These are phyloP conservation scores for Tragelaphus strepsiceros DNA, from an alignment of 2,113 vertebrate genomes.

Conservation along the genomic window DNA sequence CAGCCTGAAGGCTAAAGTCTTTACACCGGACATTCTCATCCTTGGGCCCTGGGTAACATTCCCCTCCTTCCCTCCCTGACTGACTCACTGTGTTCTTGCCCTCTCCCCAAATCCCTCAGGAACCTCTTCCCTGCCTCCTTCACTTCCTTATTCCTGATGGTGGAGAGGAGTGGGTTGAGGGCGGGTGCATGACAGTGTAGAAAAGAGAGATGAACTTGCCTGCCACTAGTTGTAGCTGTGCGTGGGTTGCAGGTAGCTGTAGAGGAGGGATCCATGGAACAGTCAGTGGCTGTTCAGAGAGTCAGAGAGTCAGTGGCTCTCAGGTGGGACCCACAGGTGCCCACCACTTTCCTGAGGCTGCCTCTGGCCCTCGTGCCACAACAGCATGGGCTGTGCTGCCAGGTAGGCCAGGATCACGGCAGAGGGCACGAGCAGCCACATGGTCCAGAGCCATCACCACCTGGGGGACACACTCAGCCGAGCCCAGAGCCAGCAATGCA, in stretches of 20 bases:
- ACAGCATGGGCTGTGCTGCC: neutral
- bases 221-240: neutral
- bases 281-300: too few relatives aligned
- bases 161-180: slow-evolving; percentile 43
- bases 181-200: neutral
- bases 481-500: slow-evolving; percentile 29
- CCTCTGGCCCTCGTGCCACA: neutral
- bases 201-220: slow-evolving; percentile 51
- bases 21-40: too few relatives aligned
- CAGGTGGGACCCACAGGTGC: slow-evolving; percentile 54
- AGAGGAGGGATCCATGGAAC: slow-evolving; percentile 39
- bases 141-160: slow-evolving; percentile 45
- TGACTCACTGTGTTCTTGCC: neutral
- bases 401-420: slow-evolving; percentile 28
- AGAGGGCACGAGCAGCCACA: slow-evolving; percentile 45
- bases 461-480: slow-evolving; percentile 37
- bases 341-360: neutral
- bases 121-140: neutral
- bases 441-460: slow-evolving; percentile 52
- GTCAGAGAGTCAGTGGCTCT: too few relatives aligned
- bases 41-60: neutral
- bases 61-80: neutral
- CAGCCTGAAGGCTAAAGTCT: neutral
- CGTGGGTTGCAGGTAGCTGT: slow-evolving; percentile 51
- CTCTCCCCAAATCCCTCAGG: neutral